Conservation (phyloP, 2,888 invertebrate genomes). For the Allygus modestus region DNA sequence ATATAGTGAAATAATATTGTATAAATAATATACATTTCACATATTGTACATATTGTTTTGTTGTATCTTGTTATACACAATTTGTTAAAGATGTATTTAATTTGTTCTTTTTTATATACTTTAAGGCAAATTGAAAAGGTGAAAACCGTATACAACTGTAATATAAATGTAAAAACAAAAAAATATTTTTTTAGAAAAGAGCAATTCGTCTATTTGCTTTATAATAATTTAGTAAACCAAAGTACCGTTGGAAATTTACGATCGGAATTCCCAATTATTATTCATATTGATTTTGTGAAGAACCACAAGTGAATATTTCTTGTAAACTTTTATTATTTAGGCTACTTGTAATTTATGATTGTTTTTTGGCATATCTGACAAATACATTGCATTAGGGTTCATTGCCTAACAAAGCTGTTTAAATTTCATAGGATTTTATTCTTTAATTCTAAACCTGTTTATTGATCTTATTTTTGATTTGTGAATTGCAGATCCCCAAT, state of each 20-base stretch:
- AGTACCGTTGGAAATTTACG: background rate
- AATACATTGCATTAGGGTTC: too few species aligned
- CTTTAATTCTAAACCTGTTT: too few species aligned
- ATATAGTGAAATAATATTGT: slow-evolving; percentile 29
- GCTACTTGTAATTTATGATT: too few species aligned
- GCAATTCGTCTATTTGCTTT: background rate
- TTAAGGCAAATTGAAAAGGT: background rate
- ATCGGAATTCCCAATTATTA: background rate
- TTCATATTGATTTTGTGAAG: background rate
- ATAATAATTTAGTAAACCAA: background rate
- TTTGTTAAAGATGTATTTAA: slow-evolving; percentile 24
- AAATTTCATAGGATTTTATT: too few species aligned
- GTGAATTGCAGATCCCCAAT: too few species aligned
- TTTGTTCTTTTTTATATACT: slow-evolving; percentile 8
- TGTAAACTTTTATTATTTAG: too few species aligned
- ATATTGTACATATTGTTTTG: slow-evolving; percentile 19
- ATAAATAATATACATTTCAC: slow-evolving; percentile 35
- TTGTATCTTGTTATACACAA: slow-evolving; percentile 9
- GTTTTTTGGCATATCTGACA: too few species aligned
- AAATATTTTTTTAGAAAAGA: background rate
- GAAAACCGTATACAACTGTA: background rate
- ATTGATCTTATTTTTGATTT: too few species aligned
- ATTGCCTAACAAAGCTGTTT: too few species aligned
- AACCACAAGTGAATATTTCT: too few species aligned
- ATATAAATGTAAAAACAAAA: background rate